Evolutionary conservation across 2,113 vertebrate genomes (phyloP).

Genomic region (Polyodon spathula): DNA sequence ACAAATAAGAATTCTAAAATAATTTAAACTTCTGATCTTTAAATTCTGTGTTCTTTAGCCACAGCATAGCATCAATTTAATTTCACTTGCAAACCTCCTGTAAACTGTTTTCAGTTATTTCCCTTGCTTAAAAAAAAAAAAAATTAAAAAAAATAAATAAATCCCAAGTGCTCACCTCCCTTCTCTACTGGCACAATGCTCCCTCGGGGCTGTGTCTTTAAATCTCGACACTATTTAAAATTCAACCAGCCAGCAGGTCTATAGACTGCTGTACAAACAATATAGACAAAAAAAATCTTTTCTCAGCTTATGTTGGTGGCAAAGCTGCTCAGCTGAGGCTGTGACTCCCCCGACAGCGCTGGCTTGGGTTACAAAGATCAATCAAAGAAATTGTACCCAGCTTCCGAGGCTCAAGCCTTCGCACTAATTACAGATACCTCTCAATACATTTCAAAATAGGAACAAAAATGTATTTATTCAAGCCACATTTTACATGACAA

Average conservation of each 20-base stretch:
- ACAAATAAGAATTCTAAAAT: no score
- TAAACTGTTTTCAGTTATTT: conserved; percentile 31
- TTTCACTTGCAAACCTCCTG: conserved; percentile 40
- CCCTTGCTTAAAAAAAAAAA: conserved; percentile 24
- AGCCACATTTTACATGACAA: conserved; percentile 59
- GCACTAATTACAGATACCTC: conserved; percentile 58
- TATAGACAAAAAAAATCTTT: conserved; percentile 46
- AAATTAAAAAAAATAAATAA: conserved; percentile 26
- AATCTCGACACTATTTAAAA: conserved; percentile 92
- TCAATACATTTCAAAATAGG: conserved; percentile 34
- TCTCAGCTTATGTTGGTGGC: conserved; percentile 63
- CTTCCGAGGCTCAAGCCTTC: conserved; percentile 51
- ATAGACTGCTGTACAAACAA: conserved; percentile 71
- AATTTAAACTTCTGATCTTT: no score
- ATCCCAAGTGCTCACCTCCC: conserved; percentile 59
- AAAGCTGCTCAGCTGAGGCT: conserved; percentile 67
- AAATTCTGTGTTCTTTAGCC: neutral
- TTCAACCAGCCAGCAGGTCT: conserved; percentile 93
- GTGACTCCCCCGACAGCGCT: conserved; percentile 66
- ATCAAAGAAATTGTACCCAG: conserved; percentile 60
- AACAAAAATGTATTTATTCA: conserved; percentile 35
- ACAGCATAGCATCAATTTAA: conserved; percentile 19
- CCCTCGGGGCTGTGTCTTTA: conserved; percentile 83
- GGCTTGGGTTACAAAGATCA: conserved; percentile 70
- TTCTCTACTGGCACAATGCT: conserved; percentile 75